Evolutionary conservation across 2,797 vertebrate species (phyloP).

Genomic region (Lagodon rhomboides): DNA sequence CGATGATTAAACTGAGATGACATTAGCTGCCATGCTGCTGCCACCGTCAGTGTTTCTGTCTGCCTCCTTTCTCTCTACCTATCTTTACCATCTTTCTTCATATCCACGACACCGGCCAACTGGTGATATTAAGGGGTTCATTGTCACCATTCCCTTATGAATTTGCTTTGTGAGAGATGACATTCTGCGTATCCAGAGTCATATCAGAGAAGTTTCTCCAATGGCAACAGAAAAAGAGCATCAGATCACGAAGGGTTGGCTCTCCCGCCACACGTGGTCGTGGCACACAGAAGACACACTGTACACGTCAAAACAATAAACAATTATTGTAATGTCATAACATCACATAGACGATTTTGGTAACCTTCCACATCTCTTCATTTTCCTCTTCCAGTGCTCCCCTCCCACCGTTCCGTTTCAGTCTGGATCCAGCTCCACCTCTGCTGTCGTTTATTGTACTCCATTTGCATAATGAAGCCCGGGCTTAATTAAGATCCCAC

Average conservation of each 20-base stretch:
- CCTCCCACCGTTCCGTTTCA: slow-evolving; percentile 70
- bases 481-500: slow-evolving; percentile 89
- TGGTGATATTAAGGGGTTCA: slow-evolving; percentile 78
- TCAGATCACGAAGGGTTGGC: slow-evolving; percentile 33
- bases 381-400: slow-evolving; percentile 66
- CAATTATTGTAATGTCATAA: slow-evolving; percentile 51
- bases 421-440: slow-evolving; percentile 80
- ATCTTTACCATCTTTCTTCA: slow-evolving; percentile 75
- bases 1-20: slow-evolving; percentile 87
- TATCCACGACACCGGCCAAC: slow-evolving; percentile 79
- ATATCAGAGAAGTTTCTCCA: slow-evolving; percentile 64
- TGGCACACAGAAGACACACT: slow-evolving; percentile 22
- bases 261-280: slow-evolving; percentile 30
- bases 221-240: slow-evolving; percentile 32
- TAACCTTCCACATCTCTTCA: slow-evolving; percentile 71
- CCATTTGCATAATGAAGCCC: slow-evolving; percentile 91
- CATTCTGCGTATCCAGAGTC: slow-evolving; percentile 68
- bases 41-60: slow-evolving; percentile 81
- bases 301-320: slow-evolving; percentile 47
- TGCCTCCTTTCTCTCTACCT: slow-evolving; percentile 70
- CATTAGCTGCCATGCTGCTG: slow-evolving; percentile 82
- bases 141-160: slow-evolving; percentile 74
- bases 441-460: slow-evolving; percentile 85
- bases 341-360: slow-evolving; percentile 57
- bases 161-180: slow-evolving; percentile 70